Base-by-base conservation (phyloP, 2,113 vertebrate species). In the Bombycilla garrulus region DNA sequence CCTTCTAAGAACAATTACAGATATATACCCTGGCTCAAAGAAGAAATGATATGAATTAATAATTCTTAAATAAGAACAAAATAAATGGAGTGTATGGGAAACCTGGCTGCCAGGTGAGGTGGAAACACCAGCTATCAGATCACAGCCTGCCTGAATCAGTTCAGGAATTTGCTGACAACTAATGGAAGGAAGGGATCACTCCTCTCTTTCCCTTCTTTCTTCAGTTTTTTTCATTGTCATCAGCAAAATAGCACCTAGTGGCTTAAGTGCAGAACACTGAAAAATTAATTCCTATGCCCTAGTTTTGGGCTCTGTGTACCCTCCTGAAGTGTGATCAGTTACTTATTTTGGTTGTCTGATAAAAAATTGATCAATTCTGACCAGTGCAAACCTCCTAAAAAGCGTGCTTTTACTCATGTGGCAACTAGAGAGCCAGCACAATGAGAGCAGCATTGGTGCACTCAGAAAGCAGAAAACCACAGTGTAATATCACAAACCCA, bases 321-420 rank as follows among this genome's bases (percentile, higher is more conserved):
- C 81, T 82, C 70, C 60, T 38, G 36, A 97, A 85, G 77, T 64
- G 81, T 82, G 73, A 6, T 35, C 82, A 88, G 90, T 96, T 96
- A 94, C 94, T 96, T 97, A 89, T 97, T 97, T 97, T 93, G 88
- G 92, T 90, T 91, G 77, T 67, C 90, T 97, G 94, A 97, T 98
- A 95, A 98, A 98, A 98, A 95, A 97, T 97, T 96, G 84, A 98
- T 97, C 40, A 8, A 80, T 95, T 97, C 72, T 92, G 96, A 97
- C 96, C 94, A 96, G 81, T 2, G 11, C 57, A 93, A 90, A 86
- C 35, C 82, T 92, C 94, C 95, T 90, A 90, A 95, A 97, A 96
- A 95, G 65, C 48, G 67, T 92, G 60, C 35, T 88, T 96, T 93
- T 94, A 95, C 88, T 97, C 86, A 35, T 51, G 80, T 56, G 91